A percentile compares a stretch with the other conserved stretches of the same genome.
These are phyloP conservation scores for Athalia rosae DNA, from an alignment of 2,888 invertebrate genomes.

Conservation along the genomic window DNA sequence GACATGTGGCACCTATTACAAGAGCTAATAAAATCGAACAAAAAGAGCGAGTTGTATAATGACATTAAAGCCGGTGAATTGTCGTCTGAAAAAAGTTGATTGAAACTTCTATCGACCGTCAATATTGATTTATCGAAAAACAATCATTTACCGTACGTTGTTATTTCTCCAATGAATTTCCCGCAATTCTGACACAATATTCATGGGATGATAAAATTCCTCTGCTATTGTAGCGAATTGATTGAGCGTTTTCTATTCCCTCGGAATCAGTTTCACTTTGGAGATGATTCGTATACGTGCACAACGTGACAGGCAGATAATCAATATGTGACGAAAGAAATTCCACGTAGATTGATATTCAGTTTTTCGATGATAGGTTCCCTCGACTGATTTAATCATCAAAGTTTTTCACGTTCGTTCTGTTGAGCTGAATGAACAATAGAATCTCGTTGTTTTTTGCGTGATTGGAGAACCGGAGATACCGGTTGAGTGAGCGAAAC, in stretches of 20 bases:
- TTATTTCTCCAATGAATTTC: conserved; percentile 2
- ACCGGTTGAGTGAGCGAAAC: conserved; percentile 4
- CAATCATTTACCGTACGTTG: background rate
- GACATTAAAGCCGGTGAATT: too few relatives aligned
- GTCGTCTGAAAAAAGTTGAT: background rate
- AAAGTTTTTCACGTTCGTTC: background rate
- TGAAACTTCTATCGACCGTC: background rate
- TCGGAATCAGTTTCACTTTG: background rate
- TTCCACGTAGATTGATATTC: background rate
- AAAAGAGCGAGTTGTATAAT: too few relatives aligned
- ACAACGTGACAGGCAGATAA: background rate
- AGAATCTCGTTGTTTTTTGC: conserved; percentile 4
- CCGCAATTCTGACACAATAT: background rate
- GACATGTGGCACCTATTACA: background rate
- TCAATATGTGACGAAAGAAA: background rate
- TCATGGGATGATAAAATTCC: background rate
- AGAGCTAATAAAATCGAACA: background rate
- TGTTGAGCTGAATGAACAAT: conserved; percentile 17
- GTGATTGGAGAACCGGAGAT: conserved; percentile 4
- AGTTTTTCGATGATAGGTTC: background rate
- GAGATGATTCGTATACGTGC: background rate
- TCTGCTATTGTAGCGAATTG: background rate
- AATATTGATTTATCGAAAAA: background rate
- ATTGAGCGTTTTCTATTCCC: background rate
- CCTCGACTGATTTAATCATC: background rate